Conservation (phyloP, 2,113 vertebrate species). For the Sigmodon hispidus region DNA sequence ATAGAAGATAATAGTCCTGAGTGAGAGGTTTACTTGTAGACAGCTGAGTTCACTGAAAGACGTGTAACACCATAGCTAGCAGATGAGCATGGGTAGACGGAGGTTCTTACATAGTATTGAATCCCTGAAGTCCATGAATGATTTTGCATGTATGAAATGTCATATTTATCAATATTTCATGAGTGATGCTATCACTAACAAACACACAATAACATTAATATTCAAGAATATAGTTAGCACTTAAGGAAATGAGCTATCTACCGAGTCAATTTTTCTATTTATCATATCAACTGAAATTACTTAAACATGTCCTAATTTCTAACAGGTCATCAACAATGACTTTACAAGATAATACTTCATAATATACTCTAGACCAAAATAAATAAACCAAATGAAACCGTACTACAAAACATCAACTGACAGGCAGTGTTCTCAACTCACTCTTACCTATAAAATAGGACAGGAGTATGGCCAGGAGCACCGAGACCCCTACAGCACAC, state of each 20-base stretch:
- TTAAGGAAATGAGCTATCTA: conserved; percentile 48
- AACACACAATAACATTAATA: background rate
- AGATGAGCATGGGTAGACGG: background rate
- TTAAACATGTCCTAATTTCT: background rate
- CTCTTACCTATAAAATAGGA: conserved; percentile 97
- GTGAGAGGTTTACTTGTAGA: conserved; percentile 74
- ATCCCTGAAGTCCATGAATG: conserved; percentile 63
- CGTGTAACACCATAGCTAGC: conserved; percentile 36
- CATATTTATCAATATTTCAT: background rate
- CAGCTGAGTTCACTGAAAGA: conserved; percentile 76
- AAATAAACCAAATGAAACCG: background rate
- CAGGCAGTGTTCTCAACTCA: rapidly evolving
- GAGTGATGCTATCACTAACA: background rate
- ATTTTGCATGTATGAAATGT: background rate
- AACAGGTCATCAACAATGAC: background rate
- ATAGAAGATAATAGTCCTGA: conserved; percentile 40
- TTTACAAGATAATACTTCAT: background rate
- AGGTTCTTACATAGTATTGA: conserved; percentile 36
- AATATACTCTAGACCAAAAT: background rate
- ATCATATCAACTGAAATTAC: background rate
- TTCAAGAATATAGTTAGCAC: background rate
- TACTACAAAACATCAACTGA: background rate
- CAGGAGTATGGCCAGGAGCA: conserved; percentile 95
- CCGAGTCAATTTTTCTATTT: conserved; percentile 49
- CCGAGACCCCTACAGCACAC: conserved; percentile 95